A percentile compares a stretch with the other conserved stretches of the same genome.
phyloP scores from a whole-genome alignment of 2,113 vertebrate genomes.

The Thinocorus orbignyianus region DNA sequence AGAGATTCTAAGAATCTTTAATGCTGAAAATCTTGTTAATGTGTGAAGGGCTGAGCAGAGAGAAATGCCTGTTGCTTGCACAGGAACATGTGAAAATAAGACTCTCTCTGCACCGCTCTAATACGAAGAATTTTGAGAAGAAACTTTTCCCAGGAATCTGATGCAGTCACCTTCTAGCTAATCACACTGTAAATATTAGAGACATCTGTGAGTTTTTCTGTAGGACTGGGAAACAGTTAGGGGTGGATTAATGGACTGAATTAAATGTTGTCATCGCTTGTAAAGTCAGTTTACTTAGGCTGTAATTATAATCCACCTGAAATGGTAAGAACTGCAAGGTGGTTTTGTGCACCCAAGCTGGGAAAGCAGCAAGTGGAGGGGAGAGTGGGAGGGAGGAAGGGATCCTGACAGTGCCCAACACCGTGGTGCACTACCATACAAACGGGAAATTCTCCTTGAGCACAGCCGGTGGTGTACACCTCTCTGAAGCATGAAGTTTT shows the following conservation, averaged over 20 bases:
- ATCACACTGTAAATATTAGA: not conserved
- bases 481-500: not conserved
- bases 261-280: conserved; percentile 7
- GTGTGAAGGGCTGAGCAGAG: conserved; percentile 6
- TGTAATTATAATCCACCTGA: conserved; percentile 20
- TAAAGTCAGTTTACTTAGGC: conserved; percentile 14
- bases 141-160: not conserved
- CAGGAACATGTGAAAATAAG: not conserved
- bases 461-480: not conserved
- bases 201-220: not conserved
- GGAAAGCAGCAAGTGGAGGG: not conserved
- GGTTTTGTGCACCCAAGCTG: not conserved
- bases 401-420: not conserved
- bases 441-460: not conserved
- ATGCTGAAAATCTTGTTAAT: not conserved
- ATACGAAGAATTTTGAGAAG: not conserved
- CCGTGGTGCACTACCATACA: rapidly evolving
- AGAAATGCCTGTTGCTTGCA: not conserved
- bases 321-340: not conserved
- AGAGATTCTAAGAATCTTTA: not conserved
- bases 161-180: not conserved
- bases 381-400: not conserved
- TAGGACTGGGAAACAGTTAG: not conserved
- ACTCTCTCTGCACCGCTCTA: not conserved
- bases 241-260: conserved; percentile 20